Percentiles rank a stretch among this genome's conserved stretches.
Conservation (phyloP, 1,140 invertebrate species). For the Drosophila orosa region DNA sequence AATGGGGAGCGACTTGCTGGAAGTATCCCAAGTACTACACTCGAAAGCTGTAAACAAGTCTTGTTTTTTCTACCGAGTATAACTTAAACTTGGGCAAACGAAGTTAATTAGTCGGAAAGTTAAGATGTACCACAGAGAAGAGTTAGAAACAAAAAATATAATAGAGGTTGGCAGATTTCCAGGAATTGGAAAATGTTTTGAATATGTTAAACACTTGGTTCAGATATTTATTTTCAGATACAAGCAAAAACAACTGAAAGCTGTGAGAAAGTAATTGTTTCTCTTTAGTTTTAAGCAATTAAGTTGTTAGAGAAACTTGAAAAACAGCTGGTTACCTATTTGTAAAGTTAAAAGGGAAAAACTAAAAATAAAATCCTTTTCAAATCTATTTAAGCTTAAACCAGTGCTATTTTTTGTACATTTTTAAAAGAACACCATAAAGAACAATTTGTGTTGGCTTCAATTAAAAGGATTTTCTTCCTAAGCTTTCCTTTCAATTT, state of each 20-base stretch:
- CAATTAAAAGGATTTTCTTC: conserved; percentile 16
- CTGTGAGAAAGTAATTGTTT: neutral
- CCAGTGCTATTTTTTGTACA: no score
- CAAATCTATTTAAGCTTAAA: neutral
- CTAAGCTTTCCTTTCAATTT: neutral
- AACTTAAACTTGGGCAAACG: neutral
- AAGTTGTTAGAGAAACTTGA: neutral
- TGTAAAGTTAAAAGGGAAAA: neutral
- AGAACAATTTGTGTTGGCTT: neutral
- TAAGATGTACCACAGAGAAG: neutral
- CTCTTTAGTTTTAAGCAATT: neutral
- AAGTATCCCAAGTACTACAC: conserved; percentile 28
- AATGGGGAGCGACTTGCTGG: conserved; percentile 14
- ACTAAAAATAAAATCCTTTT: neutral
- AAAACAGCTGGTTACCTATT: neutral
- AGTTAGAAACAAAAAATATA: neutral
- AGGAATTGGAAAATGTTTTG: conserved; percentile 8
- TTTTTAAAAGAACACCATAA: neutral
- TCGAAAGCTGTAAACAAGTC: conserved; percentile 22
- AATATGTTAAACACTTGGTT: neutral
- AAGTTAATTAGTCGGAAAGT: conserved; percentile 27
- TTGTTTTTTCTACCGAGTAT: conserved; percentile 2
- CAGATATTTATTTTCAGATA: neutral
- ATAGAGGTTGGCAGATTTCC: neutral
- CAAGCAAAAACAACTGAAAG: neutral